Evolutionary conservation across 2,797 vertebrate genomes (phyloP), one percentile per base, ranked within the genome.

Genomic region (Premnoplex brunnescens): DNA sequence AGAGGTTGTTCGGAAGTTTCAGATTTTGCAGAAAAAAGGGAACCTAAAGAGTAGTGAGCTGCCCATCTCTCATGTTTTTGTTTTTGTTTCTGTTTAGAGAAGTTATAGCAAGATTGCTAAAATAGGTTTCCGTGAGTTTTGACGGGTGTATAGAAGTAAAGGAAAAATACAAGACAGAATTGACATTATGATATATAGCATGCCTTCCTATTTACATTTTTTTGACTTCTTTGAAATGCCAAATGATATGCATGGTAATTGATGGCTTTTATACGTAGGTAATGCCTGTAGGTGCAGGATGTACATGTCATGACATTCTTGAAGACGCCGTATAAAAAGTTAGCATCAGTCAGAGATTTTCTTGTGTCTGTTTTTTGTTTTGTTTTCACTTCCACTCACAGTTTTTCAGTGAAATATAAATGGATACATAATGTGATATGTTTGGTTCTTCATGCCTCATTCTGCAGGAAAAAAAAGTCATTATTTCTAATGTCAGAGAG

Each of bases 121-220:
- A 75, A 59, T 4, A 77, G 22, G 2, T 22, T 68, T 64, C 20
- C 80, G 59, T 48, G 63, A 56, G 23, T 86, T 89, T 58, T 88
- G 39, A 34, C 62, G 39, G 7, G 5, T 39, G 5, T 41, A 24
- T 67, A 32, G 22, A 76, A 88, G 30, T 71, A 67, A 58, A 85
- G 16, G 28, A 58, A 66, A 83, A 92, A 41, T 17, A 32, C 30
- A 46, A n/a, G 44, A 59, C 32, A 85, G 66, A 85, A 34, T 30
- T 0, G 0, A 36, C 32, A 13, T 74, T 48, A 12, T 0, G 0
- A 18, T 44, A 5, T 60, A 7, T 63, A 26, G 60, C 19, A 36
- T 48, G 18, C 20, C 27, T 69, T 74, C 24, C 41, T 74, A 20
- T 41, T 74, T 86, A 43, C 13, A 7, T 67, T 82, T 41, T 41